Evolutionary conservation across 2,888 invertebrate species (phyloP).

Genomic region (Marronus borbonicus): DNA sequence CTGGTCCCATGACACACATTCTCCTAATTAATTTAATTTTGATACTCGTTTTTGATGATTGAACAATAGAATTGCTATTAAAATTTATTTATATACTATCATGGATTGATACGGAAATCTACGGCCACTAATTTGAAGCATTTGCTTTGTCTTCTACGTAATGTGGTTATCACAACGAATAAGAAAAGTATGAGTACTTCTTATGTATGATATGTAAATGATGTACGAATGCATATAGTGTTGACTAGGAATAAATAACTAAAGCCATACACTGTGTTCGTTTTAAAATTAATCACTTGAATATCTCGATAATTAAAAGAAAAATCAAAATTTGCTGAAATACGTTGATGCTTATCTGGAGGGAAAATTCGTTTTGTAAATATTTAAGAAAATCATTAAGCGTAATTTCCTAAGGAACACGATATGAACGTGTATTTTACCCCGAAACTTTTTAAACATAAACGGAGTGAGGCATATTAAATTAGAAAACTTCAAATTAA

Average conservation of each 20-base stretch:
- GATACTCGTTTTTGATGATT: conserved; percentile 2
- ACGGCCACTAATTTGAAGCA: not conserved
- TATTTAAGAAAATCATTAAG: no score
- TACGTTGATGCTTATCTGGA: no score
- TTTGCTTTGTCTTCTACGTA: not conserved
- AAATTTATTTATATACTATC: not conserved
- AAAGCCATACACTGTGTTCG: no score
- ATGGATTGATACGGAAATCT: not conserved
- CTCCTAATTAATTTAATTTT: conserved; percentile 30
- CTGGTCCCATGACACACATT: conserved; percentile 47
- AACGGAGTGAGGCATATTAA: no score
- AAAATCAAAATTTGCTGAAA: no score
- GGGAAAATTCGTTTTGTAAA: no score
- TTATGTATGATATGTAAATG: conserved; percentile 11
- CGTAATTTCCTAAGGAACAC: no score
- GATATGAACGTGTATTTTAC: no score
- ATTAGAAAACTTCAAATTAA: no score
- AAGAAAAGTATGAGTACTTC: not conserved
- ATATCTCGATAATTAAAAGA: no score
- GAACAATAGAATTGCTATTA: not conserved
- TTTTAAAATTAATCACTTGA: no score
- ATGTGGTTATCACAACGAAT: not conserved
- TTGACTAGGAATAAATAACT: not conserved
- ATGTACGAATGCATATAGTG: not conserved
- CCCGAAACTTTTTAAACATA: not conserved